Evolutionary conservation across 2,888 invertebrate species (phyloP).

Genomic region (Merodon equestris): DNA sequence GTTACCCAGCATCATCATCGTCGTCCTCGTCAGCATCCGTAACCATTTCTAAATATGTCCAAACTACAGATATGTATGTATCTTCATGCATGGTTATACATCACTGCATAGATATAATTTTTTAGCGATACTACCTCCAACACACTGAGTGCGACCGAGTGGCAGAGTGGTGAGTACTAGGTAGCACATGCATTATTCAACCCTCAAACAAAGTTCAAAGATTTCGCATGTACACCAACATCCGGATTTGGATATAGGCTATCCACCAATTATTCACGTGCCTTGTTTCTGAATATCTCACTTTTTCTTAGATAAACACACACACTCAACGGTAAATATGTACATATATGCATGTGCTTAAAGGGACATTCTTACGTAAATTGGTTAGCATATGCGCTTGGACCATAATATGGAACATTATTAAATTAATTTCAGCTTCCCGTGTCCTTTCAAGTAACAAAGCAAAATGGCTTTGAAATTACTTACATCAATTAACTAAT

Average conservation of each 20-base stretch:
- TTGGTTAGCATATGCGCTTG: too few species aligned
- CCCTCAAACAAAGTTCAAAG: slow-evolving; percentile 63
- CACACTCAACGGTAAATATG: slow-evolving; percentile 3
- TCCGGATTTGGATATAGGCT: slow-evolving; percentile 58
- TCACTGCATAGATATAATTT: slow-evolving; percentile 52
- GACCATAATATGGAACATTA: too few species aligned
- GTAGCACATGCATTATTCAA: slow-evolving; percentile 56
- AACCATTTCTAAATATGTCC: slow-evolving; percentile 67
- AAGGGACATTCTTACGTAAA: not conserved
- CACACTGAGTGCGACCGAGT: slow-evolving; percentile 18
- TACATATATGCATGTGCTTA: slow-evolving; percentile 7
- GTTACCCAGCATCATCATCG: slow-evolving; percentile 67
- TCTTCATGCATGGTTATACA: slow-evolving; percentile 13
- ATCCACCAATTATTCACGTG: slow-evolving; percentile 59
- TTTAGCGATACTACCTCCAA: slow-evolving; percentile 46
- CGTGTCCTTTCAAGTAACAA: too few species aligned
- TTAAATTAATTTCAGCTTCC: too few species aligned
- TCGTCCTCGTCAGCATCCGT: slow-evolving; percentile 72
- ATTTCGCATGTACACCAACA: slow-evolving; percentile 56
- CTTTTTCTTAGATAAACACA: slow-evolving; percentile 8
- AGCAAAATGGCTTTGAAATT: too few species aligned
- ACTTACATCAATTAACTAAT: too few species aligned
- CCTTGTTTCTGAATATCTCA: slow-evolving; percentile 19
- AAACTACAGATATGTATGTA: slow-evolving; percentile 48
- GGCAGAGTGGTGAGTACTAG: slow-evolving; percentile 2